Base-by-base conservation (phyloP, 1,140 invertebrate species). In the Stegodyphus mimosarum region DNA sequence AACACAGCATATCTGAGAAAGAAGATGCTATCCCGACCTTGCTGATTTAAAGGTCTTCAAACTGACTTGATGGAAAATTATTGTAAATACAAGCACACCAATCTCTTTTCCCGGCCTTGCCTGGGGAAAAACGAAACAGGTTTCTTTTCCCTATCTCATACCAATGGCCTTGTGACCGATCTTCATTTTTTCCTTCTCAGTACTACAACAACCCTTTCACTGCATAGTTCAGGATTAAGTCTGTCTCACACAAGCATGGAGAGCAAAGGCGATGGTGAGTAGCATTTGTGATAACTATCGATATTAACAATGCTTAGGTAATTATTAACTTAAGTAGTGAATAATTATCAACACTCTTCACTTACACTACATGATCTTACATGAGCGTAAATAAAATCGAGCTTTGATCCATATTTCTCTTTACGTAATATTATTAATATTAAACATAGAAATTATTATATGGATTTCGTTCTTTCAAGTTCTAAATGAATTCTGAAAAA, bases 111-210 rank as follows among this genome's bases (percentile, higher is more conserved):
- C 52, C 72, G 72, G 52, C 72, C 72, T 74, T 74, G 72, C 72
- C 52, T 74, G 18, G 18, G 53, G 72, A 74, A 74, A 18, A 60
- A 33, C 51, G 53, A 74, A 74, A 74, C 72, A 74, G 72, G 72
- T 74, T 74, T 74, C 51, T 60, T 60, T 33, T 74, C 52, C 55
- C 50, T 73, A 51, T 73, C 71, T 17, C 15, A 53, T 74, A 74
- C 72, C 72, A 74, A 53, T 55, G 72, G 72, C 72, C 72, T 74
- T 74, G 72, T 74, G 52, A 74, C 72, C 72, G 53, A 55, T 74
- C 72, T 74, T 74, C 72, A 74, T 52, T 74, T 74, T 60, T 74
- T 74, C 72, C 72, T 74, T 74, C 52, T 53, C 72, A 63, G 50
- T 10, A 52, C 53, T 18, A 18, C 51, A 74, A 74, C 72, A 74